A percentile compares a stretch with the other conserved stretches of the same genome.
Conservation (phyloP, 2,797 vertebrate species). For the Pelobates cultripes region DNA sequence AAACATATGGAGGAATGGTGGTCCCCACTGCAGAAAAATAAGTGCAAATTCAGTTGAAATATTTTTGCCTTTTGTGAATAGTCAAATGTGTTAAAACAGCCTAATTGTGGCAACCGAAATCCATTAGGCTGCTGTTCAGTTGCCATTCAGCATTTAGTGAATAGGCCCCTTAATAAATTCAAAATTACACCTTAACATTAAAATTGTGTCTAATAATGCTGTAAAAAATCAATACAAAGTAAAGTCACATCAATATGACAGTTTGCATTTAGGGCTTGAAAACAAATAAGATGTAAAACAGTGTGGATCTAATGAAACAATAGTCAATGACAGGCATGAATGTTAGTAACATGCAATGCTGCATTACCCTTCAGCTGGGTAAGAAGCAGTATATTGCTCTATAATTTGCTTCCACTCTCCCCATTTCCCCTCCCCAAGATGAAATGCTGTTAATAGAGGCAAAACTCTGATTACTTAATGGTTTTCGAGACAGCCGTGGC, state of each 20-base stretch:
- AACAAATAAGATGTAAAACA: constrained; percentile 19
- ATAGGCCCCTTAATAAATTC: too few species aligned
- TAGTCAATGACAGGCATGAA: constrained; percentile 41
- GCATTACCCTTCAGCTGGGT: constrained; percentile 47
- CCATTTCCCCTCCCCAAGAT: constrained; percentile 32
- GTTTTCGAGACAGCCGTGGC: constrained; percentile 98
- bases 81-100: too few species aligned
- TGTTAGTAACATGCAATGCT: constrained; percentile 50
- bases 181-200: too few species aligned
- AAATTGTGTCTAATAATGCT: too few species aligned
- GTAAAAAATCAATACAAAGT: too few species aligned
- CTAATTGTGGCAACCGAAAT: too few species aligned
- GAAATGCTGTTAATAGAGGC: constrained; percentile 83
- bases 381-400: constrained; percentile 51
- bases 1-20: too few species aligned
- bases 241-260: not conserved
- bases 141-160: too few species aligned
- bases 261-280: constrained; percentile 21
- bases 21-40: too few species aligned
- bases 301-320: constrained; percentile 39
- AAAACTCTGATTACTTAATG: constrained; percentile 99
- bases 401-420: constrained; percentile 49
- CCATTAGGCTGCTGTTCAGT: too few species aligned
- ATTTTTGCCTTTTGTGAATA: too few species aligned
- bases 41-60: too few species aligned